phyloP scores from a whole-genome alignment of 2,888 invertebrate genomes.

The Eurytoma californica region DNA sequence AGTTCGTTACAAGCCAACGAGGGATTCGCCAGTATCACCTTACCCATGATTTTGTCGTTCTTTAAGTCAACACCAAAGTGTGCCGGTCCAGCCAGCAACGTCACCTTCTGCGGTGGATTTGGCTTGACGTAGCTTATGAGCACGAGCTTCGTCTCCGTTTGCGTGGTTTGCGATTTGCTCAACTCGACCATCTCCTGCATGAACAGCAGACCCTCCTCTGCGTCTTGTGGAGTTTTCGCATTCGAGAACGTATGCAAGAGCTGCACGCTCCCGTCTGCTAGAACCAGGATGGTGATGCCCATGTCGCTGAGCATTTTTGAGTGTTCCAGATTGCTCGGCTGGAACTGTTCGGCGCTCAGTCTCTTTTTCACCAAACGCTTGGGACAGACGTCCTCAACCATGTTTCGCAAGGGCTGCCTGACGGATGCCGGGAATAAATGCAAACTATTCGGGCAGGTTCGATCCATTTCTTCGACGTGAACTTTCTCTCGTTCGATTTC shows the following conservation, averaged over 20 bases:
- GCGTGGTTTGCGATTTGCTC: slow-evolving; percentile 82
- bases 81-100: slow-evolving; percentile 88
- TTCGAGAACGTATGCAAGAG: slow-evolving; percentile 91
- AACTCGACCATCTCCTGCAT: slow-evolving; percentile 98
- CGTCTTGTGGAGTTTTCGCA: slow-evolving; percentile 89
- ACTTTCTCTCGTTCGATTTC: slow-evolving; percentile 70
- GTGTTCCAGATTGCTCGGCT: slow-evolving; percentile 91
- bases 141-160: slow-evolving; percentile 78
- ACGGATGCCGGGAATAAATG: slow-evolving; percentile 90
- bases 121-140: slow-evolving; percentile 76
- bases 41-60: slow-evolving; percentile 80
- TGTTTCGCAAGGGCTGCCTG: slow-evolving; percentile 88
- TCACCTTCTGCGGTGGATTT: slow-evolving; percentile 69
- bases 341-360: slow-evolving; percentile 83
- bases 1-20: slow-evolving; percentile 81
- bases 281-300: slow-evolving; percentile 94
- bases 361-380: slow-evolving; percentile 79
- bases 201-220: slow-evolving; percentile 93
- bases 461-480: slow-evolving; percentile 80
- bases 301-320: slow-evolving; percentile 90
- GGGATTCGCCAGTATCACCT: slow-evolving; percentile 82
- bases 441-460: slow-evolving; percentile 90
- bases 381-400: slow-evolving; percentile 89
- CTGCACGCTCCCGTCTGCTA: slow-evolving; percentile 94
- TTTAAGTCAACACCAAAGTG: slow-evolving; percentile 90